Percentiles rank a stretch among this genome's conserved stretches.
Conservation (phyloP, 2,888 invertebrate genomes). For the Magallana nippona region DNA sequence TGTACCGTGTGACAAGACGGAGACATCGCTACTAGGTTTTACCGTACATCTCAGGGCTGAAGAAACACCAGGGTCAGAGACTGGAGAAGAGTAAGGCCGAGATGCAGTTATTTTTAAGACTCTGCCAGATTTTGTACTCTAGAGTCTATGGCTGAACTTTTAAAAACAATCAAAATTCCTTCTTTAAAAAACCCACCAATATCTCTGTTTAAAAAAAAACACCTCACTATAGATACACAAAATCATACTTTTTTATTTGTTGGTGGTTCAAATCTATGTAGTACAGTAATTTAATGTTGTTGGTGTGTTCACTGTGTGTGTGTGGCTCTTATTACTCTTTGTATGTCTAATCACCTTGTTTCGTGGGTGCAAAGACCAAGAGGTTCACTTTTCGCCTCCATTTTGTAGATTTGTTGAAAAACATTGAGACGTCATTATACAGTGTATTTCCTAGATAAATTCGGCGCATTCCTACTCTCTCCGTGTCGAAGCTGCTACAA, state of each 20-base stretch:
- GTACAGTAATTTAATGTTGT: background rate
- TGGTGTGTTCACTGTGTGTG: background rate
- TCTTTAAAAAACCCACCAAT: no score
- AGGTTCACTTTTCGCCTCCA: slow-evolving; percentile 18
- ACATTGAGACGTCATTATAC: slow-evolving; percentile 24
- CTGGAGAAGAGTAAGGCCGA: no score
- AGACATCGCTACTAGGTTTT: background rate
- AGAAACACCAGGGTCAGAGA: no score
- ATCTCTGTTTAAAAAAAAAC: no score
- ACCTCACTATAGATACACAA: no score
- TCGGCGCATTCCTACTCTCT: slow-evolving; percentile 6
- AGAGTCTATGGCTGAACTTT: no score
- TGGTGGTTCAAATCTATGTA: no score
- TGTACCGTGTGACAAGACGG: background rate
- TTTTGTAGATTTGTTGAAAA: slow-evolving; percentile 24
- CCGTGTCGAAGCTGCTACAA: slow-evolving; percentile 18
- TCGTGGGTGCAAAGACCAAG: background rate
- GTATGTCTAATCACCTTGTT: background rate
- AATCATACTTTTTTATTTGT: no score
- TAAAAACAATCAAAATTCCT: no score
- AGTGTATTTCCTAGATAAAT: slow-evolving; percentile 12
- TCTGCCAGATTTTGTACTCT: no score
- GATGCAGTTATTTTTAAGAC: no score
- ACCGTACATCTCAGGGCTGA: background rate
- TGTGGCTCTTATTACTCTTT: background rate